Conservation (phyloP, 2,797 vertebrate species). For the Leuciscus waleckii region DNA sequence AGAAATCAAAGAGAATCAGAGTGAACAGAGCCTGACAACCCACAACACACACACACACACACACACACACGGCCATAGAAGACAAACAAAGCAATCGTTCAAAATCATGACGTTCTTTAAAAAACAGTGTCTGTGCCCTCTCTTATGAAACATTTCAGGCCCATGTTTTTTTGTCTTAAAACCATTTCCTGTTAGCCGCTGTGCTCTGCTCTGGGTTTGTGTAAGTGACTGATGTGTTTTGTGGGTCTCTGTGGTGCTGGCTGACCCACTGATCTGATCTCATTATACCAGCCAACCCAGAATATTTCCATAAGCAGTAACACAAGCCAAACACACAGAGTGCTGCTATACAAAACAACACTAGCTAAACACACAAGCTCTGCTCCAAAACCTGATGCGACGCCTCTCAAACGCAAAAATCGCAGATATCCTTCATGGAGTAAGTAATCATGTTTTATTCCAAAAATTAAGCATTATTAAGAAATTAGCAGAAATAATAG, state of each 20-base stretch:
- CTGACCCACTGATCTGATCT: slow-evolving; percentile 23
- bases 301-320: slow-evolving; percentile 5
- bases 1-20: slow-evolving; percentile 59
- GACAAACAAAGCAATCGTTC: slow-evolving; percentile 28
- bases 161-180: slow-evolving; percentile 14
- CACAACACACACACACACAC: slow-evolving; percentile 28
- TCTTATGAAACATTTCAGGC: slow-evolving; percentile 26
- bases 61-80: neutral
- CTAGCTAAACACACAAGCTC: neutral
- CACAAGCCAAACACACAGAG: neutral
- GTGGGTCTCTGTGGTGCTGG: slow-evolving; percentile 16
- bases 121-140: neutral
- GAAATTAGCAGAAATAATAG: too few relatives aligned
- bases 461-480: too few relatives aligned
- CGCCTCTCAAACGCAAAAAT: neutral
- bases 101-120: slow-evolving; percentile 16
- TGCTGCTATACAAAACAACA: neutral
- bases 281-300: slow-evolving; percentile 11
- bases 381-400: neutral
- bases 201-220: slow-evolving; percentile 7
- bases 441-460: neutral
- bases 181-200: slow-evolving; percentile 13
- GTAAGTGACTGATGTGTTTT: slow-evolving; percentile 6
- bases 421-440: neutral
- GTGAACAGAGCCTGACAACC: slow-evolving; percentile 27